Evolutionary conservation across 2,113 vertebrate species (phyloP).

Genomic region (Nothoprocta perdicaria): DNA sequence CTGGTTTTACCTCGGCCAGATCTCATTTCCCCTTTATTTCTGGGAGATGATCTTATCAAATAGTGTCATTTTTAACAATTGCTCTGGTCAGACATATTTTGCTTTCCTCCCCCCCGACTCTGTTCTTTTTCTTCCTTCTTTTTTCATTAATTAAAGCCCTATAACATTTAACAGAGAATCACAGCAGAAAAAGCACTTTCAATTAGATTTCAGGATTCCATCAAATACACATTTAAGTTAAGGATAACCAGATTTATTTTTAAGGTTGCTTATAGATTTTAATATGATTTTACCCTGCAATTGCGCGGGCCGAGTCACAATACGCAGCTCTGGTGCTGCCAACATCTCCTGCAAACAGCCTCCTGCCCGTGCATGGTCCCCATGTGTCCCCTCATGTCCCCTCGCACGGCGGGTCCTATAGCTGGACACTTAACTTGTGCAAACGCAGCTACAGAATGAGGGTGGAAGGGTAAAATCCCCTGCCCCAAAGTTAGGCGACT

Average conservation of each 20-base stretch:
- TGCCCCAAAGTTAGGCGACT: background rate
- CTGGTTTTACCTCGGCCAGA: slow-evolving; percentile 74
- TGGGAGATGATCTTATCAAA: slow-evolving; percentile 62
- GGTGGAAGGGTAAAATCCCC: background rate
- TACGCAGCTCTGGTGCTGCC: background rate
- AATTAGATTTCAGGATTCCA: background rate
- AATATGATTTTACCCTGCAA: slow-evolving; percentile 20
- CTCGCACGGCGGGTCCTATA: background rate
- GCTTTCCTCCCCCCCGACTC: too few relatives aligned
- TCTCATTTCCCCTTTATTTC: slow-evolving; percentile 70
- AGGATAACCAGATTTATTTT: background rate
- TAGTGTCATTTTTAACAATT: slow-evolving; percentile 34
- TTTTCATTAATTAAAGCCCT: background rate
- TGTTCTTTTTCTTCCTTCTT: background rate
- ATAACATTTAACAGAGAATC: background rate
- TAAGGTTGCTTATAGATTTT: background rate
- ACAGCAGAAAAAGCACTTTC: background rate
- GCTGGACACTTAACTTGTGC: background rate
- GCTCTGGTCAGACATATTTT: background rate
- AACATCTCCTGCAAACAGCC: background rate
- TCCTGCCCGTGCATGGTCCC: background rate
- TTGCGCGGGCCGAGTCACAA: background rate
- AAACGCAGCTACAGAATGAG: background rate
- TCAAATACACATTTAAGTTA: background rate
- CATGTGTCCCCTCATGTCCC: background rate